A percentile compares a stretch with the other conserved stretches of the same genome.
Evolutionary conservation across 2,797 vertebrate genomes (phyloP).

Genomic region (Gallirallus australis): DNA sequence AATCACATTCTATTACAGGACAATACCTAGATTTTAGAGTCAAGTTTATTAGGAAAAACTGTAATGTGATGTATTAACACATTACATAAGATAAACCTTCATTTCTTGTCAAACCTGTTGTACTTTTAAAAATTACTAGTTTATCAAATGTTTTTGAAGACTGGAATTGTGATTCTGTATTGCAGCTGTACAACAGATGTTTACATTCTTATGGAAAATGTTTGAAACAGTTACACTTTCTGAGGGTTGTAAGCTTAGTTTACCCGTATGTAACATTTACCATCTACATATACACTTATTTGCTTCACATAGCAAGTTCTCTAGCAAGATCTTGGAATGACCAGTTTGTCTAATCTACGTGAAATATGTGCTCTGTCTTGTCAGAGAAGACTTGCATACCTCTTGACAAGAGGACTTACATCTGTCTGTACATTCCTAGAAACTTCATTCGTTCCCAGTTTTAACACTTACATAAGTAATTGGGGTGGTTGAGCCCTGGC

Average conservation of each 20-base stretch:
- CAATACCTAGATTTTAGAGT: background rate
- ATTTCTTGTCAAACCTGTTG: background rate
- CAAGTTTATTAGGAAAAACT: background rate
- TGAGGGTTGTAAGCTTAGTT: background rate
- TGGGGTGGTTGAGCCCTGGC: no score
- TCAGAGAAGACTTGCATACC: background rate
- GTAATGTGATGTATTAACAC: background rate
- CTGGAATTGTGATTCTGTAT: background rate
- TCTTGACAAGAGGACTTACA: background rate
- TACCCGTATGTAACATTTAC: background rate
- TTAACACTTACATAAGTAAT: background rate
- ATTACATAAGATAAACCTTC: background rate
- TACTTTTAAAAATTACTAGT: background rate
- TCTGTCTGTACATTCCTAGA: rapidly evolving
- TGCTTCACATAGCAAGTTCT: constrained; percentile 21
- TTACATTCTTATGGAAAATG: background rate
- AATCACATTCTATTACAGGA: background rate
- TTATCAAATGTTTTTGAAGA: background rate
- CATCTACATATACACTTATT: background rate
- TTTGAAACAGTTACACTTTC: background rate
- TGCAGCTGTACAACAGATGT: background rate
- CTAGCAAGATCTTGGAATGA: background rate
- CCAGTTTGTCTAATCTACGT: background rate
- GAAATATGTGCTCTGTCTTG: background rate
- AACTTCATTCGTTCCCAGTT: background rate